Evolutionary conservation across 2,888 invertebrate genomes (phyloP), one percentile per base, ranked within the genome.

Genomic region (Orgyia antiqua): DNA sequence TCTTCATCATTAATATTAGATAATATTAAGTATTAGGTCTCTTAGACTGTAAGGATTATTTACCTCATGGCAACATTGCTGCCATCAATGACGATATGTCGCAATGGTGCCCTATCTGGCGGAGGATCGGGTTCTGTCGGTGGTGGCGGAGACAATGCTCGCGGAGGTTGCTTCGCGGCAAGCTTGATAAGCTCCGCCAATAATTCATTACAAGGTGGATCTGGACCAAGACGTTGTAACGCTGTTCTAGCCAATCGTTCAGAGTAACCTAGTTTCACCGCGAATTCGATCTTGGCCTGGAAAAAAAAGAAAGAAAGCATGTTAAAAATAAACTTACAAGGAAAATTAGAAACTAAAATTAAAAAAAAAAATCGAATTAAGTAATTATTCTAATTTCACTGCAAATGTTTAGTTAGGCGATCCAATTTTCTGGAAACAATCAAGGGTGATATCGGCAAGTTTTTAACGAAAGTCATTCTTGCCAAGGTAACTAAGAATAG

Each of bases 51-150:
- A n/a, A n/a, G n/a, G n/a, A n/a, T 2, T 23, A 62, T 66, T 62
- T 68, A 93, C 94, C 93, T 93, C 94, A 97, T 95, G 19, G 97
- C 97, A 10, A 97, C 94, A 72, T 97, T 97, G 73, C 96, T 96
- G 56, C 97, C 97, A 72, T 97, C 97, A 40, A 97, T 94, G 44
- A 97, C 96, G 42, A 97, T 92, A 33, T 93, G 92, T 36, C 96
- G 79, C 8, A 92, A 75, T 18, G 75, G 70, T 9, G 78, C 79
- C 2, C 76, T 55, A 15, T 86, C 86, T 1, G 75, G 63, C 4
- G 75, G 64, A 17, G 68, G 66, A 35, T 77, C 73, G 4, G 71
- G 74, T 33, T 75, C 78, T 0, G 56, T 43, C 15, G 68, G 68
- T 27, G 66, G 75, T 24, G 68, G 64, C 18, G 84, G 82, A 1